Evolutionary conservation across 2,113 vertebrate species (phyloP), one percentile per base, ranked within the genome.

Genomic region (Cyanocitta stelleri): DNA sequence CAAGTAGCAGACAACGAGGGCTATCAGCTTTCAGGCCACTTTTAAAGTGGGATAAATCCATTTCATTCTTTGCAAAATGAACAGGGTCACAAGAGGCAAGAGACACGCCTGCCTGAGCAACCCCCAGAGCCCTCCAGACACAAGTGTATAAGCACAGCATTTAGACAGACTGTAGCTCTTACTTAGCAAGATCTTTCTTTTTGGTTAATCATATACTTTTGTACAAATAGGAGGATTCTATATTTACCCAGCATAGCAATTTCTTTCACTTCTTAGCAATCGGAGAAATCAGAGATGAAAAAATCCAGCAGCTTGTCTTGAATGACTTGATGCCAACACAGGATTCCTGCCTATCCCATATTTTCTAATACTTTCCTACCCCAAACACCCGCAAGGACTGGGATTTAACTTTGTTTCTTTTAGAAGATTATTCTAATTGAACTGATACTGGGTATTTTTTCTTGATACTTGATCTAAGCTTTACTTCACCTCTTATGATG

Each of bases 391-490:
- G 0, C 59, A 90, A 88, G 82, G 87, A 88, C 20, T 74, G 44
- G 51, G 67, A 83, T 92, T 96, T 94, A 75, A 87, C 54, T 86
- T 89, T 63, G 68, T 89, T 74, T 95, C 87, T 74, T 90, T 87
- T 64, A 93, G 79, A 86, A 88, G 83, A 84, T 90, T 94, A 96
- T 89, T 82, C 89, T 79, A 95, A 94, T 85, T 85, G 83, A 69
- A 68, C 55, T 85, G 44, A 91, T 26, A 82, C n/a, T 41, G 39
- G 15, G 64, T 71, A 24, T 20, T 79, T 90, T 81, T 86, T 35
- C 30, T 49, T 61, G 88, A 87, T 93, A 81, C 59, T 90, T 46
- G 66, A 88, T 86, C 72, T 74, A 75, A 84, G 61, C 64, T 93
- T 86, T 92, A 61, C 76, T 93, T 89, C 56, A 91, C 81, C 81